Evolutionary conservation across 1,140 invertebrate species (phyloP).

Genomic region (Hyles vespertilio): DNA sequence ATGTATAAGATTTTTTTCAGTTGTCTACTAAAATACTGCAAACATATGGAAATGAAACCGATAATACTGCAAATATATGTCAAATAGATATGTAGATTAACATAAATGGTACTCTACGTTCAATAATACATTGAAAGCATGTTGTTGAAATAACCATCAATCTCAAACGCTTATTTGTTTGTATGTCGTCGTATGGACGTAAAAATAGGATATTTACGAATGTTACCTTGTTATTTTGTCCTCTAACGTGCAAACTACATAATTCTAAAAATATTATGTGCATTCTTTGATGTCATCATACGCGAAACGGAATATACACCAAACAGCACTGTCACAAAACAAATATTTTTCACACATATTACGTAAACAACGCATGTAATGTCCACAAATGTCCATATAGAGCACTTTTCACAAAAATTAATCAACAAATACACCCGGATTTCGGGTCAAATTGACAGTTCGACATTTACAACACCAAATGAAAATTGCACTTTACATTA

Average conservation of each 20-base stretch:
- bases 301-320: not conserved
- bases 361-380: slow-evolving; percentile 1
- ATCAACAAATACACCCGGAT: slow-evolving; percentile 48
- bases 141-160: too few species aligned
- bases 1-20: too few species aligned
- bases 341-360: slow-evolving; percentile 2
- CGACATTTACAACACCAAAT: slow-evolving; percentile 67
- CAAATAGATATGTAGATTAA: too few species aligned
- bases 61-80: too few species aligned
- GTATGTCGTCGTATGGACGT: not conserved
- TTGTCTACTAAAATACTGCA: too few species aligned
- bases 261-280: slow-evolving; percentile 73
- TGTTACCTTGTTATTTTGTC: slow-evolving; percentile 48
- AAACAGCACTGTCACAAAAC: slow-evolving; percentile 11
- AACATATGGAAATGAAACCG: too few species aligned
- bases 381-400: not conserved
- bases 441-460: slow-evolving; percentile 75
- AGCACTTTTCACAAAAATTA: slow-evolving; percentile 28
- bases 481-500: slow-evolving; percentile 61
- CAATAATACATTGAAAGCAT: too few species aligned
- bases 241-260: slow-evolving; percentile 62
- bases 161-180: too few species aligned
- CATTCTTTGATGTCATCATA: slow-evolving; percentile 58
- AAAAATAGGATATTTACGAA: slow-evolving; percentile 6
- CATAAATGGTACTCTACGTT: too few species aligned